Evolutionary conservation across 2,113 vertebrate species (phyloP).

Genomic region (Mesocricetus auratus): DNA sequence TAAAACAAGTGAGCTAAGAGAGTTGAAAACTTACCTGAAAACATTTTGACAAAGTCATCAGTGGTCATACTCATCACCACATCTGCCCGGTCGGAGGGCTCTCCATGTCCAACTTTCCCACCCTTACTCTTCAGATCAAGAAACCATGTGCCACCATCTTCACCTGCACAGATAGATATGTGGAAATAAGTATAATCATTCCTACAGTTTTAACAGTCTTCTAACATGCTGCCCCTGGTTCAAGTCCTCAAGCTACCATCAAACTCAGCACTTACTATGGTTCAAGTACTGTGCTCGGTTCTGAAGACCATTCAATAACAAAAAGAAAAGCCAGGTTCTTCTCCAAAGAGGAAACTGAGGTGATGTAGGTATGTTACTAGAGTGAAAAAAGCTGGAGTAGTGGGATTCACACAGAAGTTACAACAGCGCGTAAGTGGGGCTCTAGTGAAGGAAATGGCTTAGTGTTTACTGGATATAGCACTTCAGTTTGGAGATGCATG

Average conservation of each 20-base stretch:
- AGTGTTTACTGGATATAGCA: not conserved
- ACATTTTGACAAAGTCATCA: constrained; percentile 95
- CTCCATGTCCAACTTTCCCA: constrained; percentile 89
- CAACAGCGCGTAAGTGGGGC: not conserved
- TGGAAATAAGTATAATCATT: not conserved
- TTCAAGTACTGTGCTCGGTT: not conserved
- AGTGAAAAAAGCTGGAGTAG: not conserved
- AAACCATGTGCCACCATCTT: constrained; percentile 93
- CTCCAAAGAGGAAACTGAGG: constrained; percentile 25
- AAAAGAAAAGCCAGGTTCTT: not conserved
- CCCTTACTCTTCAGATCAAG: constrained; percentile 93
- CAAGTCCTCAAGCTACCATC: not conserved
- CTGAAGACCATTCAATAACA: not conserved
- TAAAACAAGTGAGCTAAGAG: not conserved
- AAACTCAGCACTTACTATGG: not conserved
- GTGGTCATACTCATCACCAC: constrained; percentile 96
- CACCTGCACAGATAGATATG: constrained; percentile 85
- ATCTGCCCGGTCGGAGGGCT: constrained; percentile 88
- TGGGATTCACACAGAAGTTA: not conserved
- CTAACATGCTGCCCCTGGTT: constrained; percentile 27
- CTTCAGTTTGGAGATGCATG: not conserved
- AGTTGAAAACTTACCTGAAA: constrained; percentile 89
- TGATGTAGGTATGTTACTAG: not conserved
- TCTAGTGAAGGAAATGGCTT: not conserved
- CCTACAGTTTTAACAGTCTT: not conserved